Percentiles rank a stretch among this genome's conserved stretches.
Evolutionary conservation across 1,140 invertebrate genomes (phyloP).

Genomic region (Macrobrachium rosenbergii): DNA sequence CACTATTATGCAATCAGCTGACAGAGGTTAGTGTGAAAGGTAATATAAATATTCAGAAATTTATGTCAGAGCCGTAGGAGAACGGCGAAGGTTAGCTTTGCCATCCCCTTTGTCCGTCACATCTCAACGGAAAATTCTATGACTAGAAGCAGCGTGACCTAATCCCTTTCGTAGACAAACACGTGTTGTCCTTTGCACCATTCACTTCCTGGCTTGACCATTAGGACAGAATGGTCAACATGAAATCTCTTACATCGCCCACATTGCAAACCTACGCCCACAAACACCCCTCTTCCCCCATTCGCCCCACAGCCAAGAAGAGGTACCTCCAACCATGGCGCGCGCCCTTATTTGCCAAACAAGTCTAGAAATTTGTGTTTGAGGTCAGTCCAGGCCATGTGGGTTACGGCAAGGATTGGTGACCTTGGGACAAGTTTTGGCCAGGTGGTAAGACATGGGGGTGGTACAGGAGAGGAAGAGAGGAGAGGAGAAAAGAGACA

Average conservation of each 20-base stretch:
- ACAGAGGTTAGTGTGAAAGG: conserved; percentile 60
- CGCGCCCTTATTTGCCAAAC: conserved; percentile 51
- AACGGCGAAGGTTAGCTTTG: not conserved
- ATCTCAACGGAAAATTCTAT: conserved; percentile 14
- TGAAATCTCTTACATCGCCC: conserved; percentile 12
- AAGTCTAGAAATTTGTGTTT: conserved; percentile 52
- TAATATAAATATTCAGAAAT: conserved; percentile 26
- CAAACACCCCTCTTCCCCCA: conserved; percentile 11
- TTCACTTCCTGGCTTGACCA: not conserved
- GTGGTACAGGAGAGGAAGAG: conserved; percentile 22
- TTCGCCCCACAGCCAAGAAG: conserved; percentile 31
- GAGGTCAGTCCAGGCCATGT: conserved; percentile 39
- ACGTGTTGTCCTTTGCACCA: conserved; percentile 13
- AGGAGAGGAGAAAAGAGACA: conserved; percentile 13
- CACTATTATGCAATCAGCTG: conserved; percentile 62
- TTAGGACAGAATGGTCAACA: conserved; percentile 8
- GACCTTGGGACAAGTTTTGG: conserved; percentile 52
- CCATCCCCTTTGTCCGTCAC: conserved; percentile 12
- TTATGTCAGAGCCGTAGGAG: conserved; percentile 1
- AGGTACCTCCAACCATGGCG: conserved; percentile 47
- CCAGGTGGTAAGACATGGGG: conserved; percentile 27
- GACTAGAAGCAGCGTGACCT: too few relatives aligned
- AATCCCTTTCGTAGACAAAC: too few relatives aligned
- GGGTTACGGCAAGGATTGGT: conserved; percentile 27
- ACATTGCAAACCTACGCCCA: conserved; percentile 6